These are phyloP conservation scores for Drosophila lacertosa DNA, from an alignment of 1,140 invertebrate species.

Conservation along the genomic window DNA sequence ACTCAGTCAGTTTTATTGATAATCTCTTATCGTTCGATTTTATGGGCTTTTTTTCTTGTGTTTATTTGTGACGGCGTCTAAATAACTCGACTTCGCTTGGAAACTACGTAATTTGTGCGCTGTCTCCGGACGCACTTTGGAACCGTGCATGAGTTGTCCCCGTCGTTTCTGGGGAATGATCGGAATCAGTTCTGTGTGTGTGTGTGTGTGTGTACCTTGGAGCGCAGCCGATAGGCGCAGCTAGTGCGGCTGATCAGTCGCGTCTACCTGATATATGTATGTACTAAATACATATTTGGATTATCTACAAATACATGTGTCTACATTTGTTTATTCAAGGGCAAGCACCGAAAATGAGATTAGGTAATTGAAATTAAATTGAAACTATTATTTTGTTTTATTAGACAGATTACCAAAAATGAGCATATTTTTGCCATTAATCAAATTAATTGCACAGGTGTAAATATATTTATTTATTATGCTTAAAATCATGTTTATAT, in stretches of 20 bases:
- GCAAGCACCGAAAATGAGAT: background rate
- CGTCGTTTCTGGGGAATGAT: slow-evolving; percentile 14
- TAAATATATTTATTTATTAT: too few species aligned
- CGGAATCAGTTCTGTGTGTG: too few species aligned
- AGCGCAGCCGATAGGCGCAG: slow-evolving; percentile 24
- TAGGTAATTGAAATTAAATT: background rate
- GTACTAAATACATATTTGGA: background rate
- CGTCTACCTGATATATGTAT: background rate
- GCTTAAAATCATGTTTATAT: too few species aligned
- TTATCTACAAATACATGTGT: background rate
- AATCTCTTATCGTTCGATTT: slow-evolving; percentile 67
- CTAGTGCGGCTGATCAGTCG: slow-evolving; percentile 23
- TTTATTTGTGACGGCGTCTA: slow-evolving; percentile 50
- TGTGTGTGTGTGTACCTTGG: slow-evolving; percentile 10
- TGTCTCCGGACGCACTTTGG: slow-evolving; percentile 50
- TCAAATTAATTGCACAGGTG: too few species aligned
- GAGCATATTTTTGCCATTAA: too few species aligned
- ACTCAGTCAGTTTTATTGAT: slow-evolving; percentile 58
- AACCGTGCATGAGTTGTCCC: slow-evolving; percentile 41
- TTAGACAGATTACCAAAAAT: too few species aligned
- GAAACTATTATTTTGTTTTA: too few species aligned
- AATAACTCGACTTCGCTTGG: slow-evolving; percentile 67
- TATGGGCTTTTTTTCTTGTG: slow-evolving; percentile 37
- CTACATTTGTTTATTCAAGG: background rate
- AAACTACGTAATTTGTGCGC: slow-evolving; percentile 73